Percentiles rank a stretch among this genome's conserved stretches.
These are phyloP conservation scores for Lytechinus pictus DNA, from an alignment of 35 echinoderm and acorn worm genomes.

Conservation along the genomic window DNA sequence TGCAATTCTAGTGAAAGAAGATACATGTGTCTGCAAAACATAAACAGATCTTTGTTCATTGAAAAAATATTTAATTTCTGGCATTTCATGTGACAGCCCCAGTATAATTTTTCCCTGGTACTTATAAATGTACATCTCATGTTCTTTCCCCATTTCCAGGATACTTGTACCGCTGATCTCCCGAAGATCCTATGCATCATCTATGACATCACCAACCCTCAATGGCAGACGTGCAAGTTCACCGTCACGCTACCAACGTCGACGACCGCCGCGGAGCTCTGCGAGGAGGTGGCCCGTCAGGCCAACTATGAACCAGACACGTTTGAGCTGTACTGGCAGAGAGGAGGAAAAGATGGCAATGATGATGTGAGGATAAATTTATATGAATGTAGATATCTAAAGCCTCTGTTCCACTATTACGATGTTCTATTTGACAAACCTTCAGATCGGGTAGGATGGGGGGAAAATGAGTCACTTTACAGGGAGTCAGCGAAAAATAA, in stretches of 20 bases:
- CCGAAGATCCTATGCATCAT: conserved; percentile 80
- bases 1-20: too few relatives aligned
- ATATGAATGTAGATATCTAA: too few relatives aligned
- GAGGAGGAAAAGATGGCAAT: conserved; percentile 61
- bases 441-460: too few relatives aligned
- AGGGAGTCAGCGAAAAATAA: too few relatives aligned
- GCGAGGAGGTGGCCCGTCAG: conserved; percentile 82
- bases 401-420: too few relatives aligned
- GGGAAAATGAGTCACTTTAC: too few relatives aligned
- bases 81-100: too few relatives aligned
- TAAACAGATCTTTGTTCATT: too few relatives aligned
- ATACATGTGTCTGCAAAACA: too few relatives aligned
- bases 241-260: conserved; percentile 73
- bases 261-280: conserved; percentile 51
- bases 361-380: conserved; percentile 72
- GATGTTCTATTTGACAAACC: too few relatives aligned
- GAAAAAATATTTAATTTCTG: too few relatives aligned
- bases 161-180: conserved; percentile 29
- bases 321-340: conserved; percentile 80
- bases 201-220: conserved; percentile 86
- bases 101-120: too few relatives aligned
- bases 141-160: neutral
- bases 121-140: neutral
- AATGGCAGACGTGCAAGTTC: conserved; percentile 73
- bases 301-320: conserved; percentile 78